Conservation (phyloP, 1,140 invertebrate species). For the Lordiphosa stackelbergi region DNA sequence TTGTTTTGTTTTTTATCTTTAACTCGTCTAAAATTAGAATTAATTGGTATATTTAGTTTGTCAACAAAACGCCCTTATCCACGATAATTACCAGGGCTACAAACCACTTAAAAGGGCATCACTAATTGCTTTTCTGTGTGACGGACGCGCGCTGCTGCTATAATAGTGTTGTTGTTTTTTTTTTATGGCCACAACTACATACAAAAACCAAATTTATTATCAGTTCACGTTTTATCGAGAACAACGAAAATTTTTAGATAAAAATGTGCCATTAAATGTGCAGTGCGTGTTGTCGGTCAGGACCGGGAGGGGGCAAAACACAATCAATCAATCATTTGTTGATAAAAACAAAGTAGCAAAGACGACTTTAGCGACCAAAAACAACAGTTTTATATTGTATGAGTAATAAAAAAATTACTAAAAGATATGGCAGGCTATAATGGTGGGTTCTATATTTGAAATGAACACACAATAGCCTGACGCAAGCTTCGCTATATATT, state of each 20-base stretch:
- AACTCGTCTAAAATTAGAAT: neutral
- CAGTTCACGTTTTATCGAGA: slow-evolving; percentile 48
- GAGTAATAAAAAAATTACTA: slow-evolving; percentile 46
- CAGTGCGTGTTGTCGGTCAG: slow-evolving; percentile 31
- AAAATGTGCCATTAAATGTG: slow-evolving; percentile 58
- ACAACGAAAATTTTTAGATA: slow-evolving; percentile 43
- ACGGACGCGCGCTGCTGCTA: slow-evolving; percentile 18
- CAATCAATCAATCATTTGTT: slow-evolving; percentile 52
- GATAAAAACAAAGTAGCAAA: slow-evolving; percentile 42
- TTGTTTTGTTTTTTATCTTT: neutral
- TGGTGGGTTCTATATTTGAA: slow-evolving; percentile 35
- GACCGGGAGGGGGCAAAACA: slow-evolving; percentile 11
- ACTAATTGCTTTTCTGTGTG: slow-evolving; percentile 45
- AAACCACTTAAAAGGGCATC: slow-evolving; percentile 5
- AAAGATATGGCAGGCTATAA: slow-evolving; percentile 34
- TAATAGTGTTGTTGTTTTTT: slow-evolving; percentile 1
- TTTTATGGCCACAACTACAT: slow-evolving; percentile 31
- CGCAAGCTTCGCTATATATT: neutral
- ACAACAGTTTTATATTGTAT: slow-evolving; percentile 23
- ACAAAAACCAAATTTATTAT: slow-evolving; percentile 43
- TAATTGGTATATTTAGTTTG: neutral
- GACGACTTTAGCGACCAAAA: slow-evolving; percentile 14
- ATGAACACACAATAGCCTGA: neutral
- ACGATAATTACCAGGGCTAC: neutral
- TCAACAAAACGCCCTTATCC: slow-evolving; percentile 1